Percentiles rank a stretch among this genome's conserved stretches.
Evolutionary conservation across 2,113 vertebrate genomes (phyloP).

Genomic region (Trematomus loennbergii): DNA sequence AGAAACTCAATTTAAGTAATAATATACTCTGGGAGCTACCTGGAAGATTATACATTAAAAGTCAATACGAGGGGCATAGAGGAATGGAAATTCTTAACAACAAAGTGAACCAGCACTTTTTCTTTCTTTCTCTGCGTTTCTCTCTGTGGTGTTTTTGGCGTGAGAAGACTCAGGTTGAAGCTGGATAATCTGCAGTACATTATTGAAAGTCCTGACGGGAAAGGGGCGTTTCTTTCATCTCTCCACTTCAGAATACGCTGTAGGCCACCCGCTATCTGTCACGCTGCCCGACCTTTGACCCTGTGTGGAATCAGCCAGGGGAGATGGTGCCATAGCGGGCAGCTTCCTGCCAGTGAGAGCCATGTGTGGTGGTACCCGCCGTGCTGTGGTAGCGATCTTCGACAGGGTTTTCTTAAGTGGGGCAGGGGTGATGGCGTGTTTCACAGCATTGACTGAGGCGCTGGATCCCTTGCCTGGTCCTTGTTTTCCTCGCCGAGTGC

Average conservation of each 20-base stretch:
- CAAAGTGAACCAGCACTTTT: constrained; percentile 99
- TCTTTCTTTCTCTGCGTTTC: constrained; percentile 44
- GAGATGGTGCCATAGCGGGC: not conserved
- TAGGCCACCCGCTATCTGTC: constrained; percentile 70
- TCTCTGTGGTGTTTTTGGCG: constrained; percentile 54
- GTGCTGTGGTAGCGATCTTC: constrained; percentile 64
- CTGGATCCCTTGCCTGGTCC: constrained; percentile 28
- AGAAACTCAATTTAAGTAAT: not conserved
- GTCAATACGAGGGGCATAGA: constrained; percentile 16
- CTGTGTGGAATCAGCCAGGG: not conserved
- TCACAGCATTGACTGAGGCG: constrained; percentile 1
- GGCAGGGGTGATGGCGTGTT: constrained; percentile 45
- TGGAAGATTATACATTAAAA: not conserved
- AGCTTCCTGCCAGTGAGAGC: constrained; percentile 33
- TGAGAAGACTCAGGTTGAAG: constrained; percentile 77
- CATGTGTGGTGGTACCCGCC: constrained; percentile 47
- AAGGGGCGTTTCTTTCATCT: constrained; percentile 83
- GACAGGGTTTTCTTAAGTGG: constrained; percentile 58
- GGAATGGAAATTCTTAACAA: constrained; percentile 59
- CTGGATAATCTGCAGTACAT: constrained; percentile 71
- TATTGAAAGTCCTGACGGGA: constrained; percentile 60
- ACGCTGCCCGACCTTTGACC: constrained; percentile 70
- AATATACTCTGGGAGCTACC: not conserved
- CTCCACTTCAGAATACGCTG: constrained; percentile 76
- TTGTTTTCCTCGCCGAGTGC: constrained; percentile 56